Evolutionary conservation across 2,888 invertebrate genomes (phyloP).

Genomic region (Drosophila tripunctata): DNA sequence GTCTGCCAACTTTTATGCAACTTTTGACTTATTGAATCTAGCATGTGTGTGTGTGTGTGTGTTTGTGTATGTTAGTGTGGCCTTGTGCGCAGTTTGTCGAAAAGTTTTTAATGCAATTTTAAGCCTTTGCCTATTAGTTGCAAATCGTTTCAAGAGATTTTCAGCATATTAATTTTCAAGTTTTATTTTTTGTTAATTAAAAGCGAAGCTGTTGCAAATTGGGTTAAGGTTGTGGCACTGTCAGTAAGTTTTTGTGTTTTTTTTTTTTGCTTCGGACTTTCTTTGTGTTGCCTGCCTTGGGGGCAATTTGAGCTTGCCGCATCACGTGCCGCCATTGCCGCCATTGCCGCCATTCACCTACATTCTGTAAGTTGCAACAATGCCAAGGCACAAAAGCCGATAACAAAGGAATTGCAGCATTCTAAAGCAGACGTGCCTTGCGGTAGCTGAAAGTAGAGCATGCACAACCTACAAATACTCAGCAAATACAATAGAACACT

Average conservation of each 20-base stretch:
- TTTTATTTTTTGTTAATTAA: slow-evolving; percentile 49
- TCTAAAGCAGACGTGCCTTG: slow-evolving; percentile 34
- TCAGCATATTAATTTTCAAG: slow-evolving; percentile 67
- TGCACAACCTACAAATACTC: background rate
- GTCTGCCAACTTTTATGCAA: slow-evolving; percentile 58
- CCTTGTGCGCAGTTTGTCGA: slow-evolving; percentile 37
- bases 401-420: slow-evolving; percentile 61
- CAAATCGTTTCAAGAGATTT: slow-evolving; percentile 71
- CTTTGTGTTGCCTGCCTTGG: slow-evolving; percentile 15
- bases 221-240: slow-evolving; percentile 63
- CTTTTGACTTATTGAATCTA: slow-evolving; percentile 70
- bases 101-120: slow-evolving; percentile 78
- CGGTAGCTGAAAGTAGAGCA: background rate
- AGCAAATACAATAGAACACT: background rate
- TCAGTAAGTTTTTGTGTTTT: slow-evolving; percentile 17
- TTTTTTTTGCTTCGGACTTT: slow-evolving; percentile 4
- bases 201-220: slow-evolving; percentile 54
- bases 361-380: slow-evolving; percentile 43
- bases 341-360: slow-evolving; percentile 35
- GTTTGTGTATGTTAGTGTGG: slow-evolving; percentile 28
- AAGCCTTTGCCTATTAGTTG: slow-evolving; percentile 72
- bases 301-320: slow-evolving; percentile 36
- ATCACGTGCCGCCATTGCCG: slow-evolving; percentile 25
- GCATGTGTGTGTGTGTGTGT: slow-evolving; percentile 10
- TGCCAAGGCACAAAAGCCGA: slow-evolving; percentile 43